Evolutionary conservation across 2,888 invertebrate genomes (phyloP), one percentile per base, ranked within the genome.

Genomic region (Cheilosia grossa): DNA sequence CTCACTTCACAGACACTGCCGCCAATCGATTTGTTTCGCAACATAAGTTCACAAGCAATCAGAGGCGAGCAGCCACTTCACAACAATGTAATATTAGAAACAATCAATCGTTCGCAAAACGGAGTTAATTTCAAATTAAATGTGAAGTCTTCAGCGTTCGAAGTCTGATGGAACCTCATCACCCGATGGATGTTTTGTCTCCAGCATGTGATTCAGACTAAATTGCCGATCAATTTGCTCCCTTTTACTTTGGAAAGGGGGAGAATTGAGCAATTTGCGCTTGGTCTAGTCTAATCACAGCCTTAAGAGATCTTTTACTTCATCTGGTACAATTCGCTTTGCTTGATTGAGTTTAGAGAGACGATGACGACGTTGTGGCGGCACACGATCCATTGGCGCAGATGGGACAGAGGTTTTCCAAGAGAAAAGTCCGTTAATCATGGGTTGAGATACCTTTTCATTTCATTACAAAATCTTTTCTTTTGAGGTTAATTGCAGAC

Each of bases 401-500:
- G 44, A 63, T 27, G 27, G 27, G 27, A 7, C 7, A 27, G 27
- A 27, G 27, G 6, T 54, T 74, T 73, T 80, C 73, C 58, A 59
- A 61, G 51, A 58, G 56, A 58, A 81, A 81, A 81, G 49, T 47
- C 63, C 63, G 81, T 75, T 75, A 75, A 75, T 81, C 81, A 81
- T 63, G 63, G 74, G 33, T 64, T 81, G 42, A 37, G 37, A 67
- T 74, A 73, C 67, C 63, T 81, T 81, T 81, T 75, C 67, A 61
- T 80, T 74, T 67, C 44, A 64, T 82, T 77, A 70, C 82, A 77
- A 77, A 77, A 82, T 63, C 49, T 75, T 81, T 81, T 75, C 77
- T 70, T 82, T 82, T 82, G 51, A 72, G 77, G 82, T 82, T 77
- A 82, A 77, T 82, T 82, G 69, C 63, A 53, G 64, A 63, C 72